phyloP scores from a whole-genome alignment of 1,140 invertebrate genomes.

The Paramacrobiotus metropolitanus region DNA sequence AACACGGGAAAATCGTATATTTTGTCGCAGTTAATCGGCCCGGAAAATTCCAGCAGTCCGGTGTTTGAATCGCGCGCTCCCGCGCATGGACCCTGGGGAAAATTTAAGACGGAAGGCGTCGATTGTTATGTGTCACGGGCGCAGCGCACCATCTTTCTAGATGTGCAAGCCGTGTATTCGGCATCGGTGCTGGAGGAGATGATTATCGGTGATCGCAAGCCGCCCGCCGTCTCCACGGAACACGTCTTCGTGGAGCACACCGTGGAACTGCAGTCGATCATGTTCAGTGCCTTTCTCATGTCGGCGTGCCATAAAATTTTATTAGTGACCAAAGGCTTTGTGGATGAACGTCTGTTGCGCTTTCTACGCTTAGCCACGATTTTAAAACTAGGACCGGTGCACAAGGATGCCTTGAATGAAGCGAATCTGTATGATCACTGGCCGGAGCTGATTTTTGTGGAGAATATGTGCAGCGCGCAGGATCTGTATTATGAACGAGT shows the following conservation, averaged over 20 bases:
- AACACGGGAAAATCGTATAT: not conserved
- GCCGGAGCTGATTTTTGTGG: slow-evolving; percentile 2
- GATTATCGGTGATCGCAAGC: slow-evolving; percentile 1
- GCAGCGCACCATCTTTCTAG: not conserved
- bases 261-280: slow-evolving; percentile 1
- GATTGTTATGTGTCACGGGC: not conserved
- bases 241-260: slow-evolving; percentile 3
- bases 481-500: not conserved
- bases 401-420: not conserved
- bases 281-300: not conserved
- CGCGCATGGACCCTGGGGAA: not conserved
- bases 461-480: not conserved
- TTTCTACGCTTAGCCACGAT: not conserved
- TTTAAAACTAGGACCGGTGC: not conserved
- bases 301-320: not conserved
- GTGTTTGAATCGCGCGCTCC: not conserved
- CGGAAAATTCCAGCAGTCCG: not conserved
- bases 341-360: not conserved
- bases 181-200: not conserved
- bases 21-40: not conserved
- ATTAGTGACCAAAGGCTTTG: not conserved
- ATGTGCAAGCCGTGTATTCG: not conserved
- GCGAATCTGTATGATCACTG: slow-evolving; percentile 2
- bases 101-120: not conserved
- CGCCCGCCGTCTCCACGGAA: not conserved